Evolutionary conservation across 2,797 vertebrate genomes (phyloP), one percentile per base, ranked within the genome.

Genomic region (Leucoraja ocellata): DNA sequence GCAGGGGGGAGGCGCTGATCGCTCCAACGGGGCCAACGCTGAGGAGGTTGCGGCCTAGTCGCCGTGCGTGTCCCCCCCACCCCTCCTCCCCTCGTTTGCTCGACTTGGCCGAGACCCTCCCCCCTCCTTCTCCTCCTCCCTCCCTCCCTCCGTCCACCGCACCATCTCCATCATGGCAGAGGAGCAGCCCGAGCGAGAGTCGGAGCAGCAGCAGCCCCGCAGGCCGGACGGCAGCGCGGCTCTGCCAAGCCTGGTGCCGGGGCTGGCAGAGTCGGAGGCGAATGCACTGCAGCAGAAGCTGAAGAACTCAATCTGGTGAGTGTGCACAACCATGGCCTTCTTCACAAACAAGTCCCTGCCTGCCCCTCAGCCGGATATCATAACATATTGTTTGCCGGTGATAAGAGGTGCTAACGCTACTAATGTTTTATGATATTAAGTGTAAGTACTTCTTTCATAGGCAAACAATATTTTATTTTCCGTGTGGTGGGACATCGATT

Each of bases 301-400:
- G 96, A 98, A 97, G 96, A 98, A 97, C 97, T 99, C 98, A 94
- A 98, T 99, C 97, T 98, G 98, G 98, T 99, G 96, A 98, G 98
- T 36, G 8, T 74, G 9, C 23, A 68, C 8, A 91, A 91, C 18
- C 18, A 8, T 23, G 90, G 90, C 90, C 90, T 91, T 68, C 68
- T 74, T 74, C 68, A 46, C 28, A 91, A 91, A 74, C 90, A 91
- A 91, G 90, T 54, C 90, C 23, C n/a, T 74, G 90, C 90, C 32
- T 91, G 90, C 5, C 90, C 63, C 88, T 36, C 9, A 71, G 86
- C 61, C 32, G n/a, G 63, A 71, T 91, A 65, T 88, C 16, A 25
- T 28, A 65, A 86, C 1, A 54, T 16, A 16, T 79, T 14, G 46
- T 54, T 54, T 54, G 46, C 46, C 46, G 46, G 46, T 54, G 46